Evolutionary conservation across 2,888 invertebrate genomes (phyloP).

Genomic region (Phrixothrix hirtus): DNA sequence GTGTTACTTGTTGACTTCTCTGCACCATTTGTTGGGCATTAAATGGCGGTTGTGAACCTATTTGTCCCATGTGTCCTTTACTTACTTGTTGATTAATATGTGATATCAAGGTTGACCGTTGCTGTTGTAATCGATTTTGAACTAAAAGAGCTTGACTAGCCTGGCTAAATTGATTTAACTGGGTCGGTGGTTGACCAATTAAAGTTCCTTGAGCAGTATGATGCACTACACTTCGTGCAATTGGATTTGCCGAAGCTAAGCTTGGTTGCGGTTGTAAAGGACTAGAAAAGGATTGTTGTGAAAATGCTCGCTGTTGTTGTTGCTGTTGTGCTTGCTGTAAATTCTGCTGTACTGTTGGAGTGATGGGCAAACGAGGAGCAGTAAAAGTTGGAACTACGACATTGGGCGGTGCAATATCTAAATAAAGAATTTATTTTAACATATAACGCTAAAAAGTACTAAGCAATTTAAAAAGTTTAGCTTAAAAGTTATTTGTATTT

Average conservation of each 20-base stretch:
- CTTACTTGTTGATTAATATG: slow-evolving; percentile 17
- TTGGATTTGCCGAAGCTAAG: slow-evolving; percentile 36
- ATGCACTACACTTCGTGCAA: slow-evolving; percentile 52
- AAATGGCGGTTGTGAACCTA: slow-evolving; percentile 11
- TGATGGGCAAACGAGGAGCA: slow-evolving; percentile 45
- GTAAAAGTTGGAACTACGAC: slow-evolving; percentile 50
- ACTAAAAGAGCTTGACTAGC: slow-evolving; percentile 38
- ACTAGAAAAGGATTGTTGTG: slow-evolving; percentile 36
- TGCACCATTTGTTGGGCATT: slow-evolving; percentile 13
- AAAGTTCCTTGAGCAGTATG: slow-evolving; percentile 44
- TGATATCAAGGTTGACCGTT: slow-evolving; percentile 36
- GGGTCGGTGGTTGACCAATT: slow-evolving; percentile 16
- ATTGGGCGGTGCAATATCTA: slow-evolving; percentile 43
- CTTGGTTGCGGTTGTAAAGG: slow-evolving; percentile 30
- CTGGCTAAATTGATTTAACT: slow-evolving; percentile 28
- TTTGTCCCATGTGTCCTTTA: slow-evolving; percentile 5
- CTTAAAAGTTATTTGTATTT: too few species aligned
- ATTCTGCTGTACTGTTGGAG: slow-evolving; percentile 25
- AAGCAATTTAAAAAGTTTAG: too few species aligned
- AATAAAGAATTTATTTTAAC: not conserved
- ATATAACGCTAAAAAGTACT: too few species aligned
- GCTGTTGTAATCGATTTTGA: slow-evolving; percentile 51
- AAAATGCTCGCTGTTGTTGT: not conserved
- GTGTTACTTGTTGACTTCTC: slow-evolving; percentile 45
- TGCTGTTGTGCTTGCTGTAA: slow-evolving; percentile 34